Conservation (phyloP, 1,140 invertebrate genomes). For the Caenorhabditis briggsae region DNA sequence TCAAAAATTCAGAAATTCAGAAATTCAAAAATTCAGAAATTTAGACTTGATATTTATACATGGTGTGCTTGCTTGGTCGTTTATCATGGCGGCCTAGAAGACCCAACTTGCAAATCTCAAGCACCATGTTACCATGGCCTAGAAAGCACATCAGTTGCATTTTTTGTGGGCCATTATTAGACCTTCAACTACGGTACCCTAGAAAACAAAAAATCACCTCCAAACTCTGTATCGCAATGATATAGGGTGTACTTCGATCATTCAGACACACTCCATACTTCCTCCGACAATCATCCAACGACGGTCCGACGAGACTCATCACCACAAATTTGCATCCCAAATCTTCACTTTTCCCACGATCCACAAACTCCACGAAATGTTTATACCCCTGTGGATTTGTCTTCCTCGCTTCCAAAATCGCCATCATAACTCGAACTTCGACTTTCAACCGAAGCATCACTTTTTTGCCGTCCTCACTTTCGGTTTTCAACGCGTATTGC, state of each 20-base stretch:
- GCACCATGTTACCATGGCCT: too few relatives aligned
- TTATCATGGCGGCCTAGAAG: too few relatives aligned
- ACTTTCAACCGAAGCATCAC: constrained; percentile 2
- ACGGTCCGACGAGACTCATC: constrained; percentile 29
- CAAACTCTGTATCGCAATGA: constrained; percentile 3
- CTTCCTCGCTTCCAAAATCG: not conserved
- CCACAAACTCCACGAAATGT: constrained; percentile 3
- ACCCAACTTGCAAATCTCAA: too few relatives aligned
- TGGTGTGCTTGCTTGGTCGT: too few relatives aligned
- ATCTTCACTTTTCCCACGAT: constrained; percentile 19
- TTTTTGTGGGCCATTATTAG: too few relatives aligned
- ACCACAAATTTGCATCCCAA: constrained; percentile 19
- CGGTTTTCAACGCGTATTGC: constrained; percentile 13
- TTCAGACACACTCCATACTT: constrained; percentile 20
- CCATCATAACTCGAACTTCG: not conserved
- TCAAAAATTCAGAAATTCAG: too few relatives aligned
- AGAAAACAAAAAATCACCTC: not conserved
- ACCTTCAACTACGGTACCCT: too few relatives aligned
- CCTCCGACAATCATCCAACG: not conserved
- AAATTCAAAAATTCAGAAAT: too few relatives aligned
- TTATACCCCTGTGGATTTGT: not conserved
- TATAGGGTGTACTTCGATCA: constrained; percentile 6
- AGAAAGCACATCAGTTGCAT: too few relatives aligned
- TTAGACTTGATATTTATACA: too few relatives aligned
- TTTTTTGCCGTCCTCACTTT: constrained; percentile 11